Percentiles rank a stretch among this genome's conserved stretches.
These are phyloP conservation scores for Pantala flavescens DNA, from an alignment of 1,140 invertebrate species.

Conservation along the genomic window DNA sequence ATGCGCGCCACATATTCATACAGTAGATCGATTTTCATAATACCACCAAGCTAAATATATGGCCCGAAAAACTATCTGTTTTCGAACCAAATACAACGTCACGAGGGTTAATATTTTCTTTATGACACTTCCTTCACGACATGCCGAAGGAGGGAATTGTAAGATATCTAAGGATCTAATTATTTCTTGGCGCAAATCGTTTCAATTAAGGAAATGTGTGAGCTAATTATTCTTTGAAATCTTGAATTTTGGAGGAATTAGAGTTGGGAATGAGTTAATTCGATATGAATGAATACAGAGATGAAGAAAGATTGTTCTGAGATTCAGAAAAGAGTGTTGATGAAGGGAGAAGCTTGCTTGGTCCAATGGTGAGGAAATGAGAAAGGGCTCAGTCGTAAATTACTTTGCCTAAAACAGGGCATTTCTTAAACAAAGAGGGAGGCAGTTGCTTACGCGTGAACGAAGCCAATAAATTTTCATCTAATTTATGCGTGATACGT, in stretches of 20 bases:
- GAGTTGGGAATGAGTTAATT: background rate
- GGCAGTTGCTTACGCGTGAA: background rate
- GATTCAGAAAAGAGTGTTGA: background rate
- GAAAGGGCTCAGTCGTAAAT: background rate
- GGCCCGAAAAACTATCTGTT: too few relatives aligned
- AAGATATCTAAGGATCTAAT: too few relatives aligned
- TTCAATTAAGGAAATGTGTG: background rate
- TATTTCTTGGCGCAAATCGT: background rate
- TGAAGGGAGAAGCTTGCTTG: background rate
- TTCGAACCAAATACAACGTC: too few relatives aligned
- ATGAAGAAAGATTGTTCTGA: background rate
- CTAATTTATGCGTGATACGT: background rate
- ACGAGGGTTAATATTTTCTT: too few relatives aligned
- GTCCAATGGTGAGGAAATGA: background rate
- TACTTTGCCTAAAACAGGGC: background rate
- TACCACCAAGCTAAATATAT: too few relatives aligned
- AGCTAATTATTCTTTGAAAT: background rate
- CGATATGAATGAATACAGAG: background rate
- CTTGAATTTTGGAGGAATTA: background rate
- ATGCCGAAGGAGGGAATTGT: too few relatives aligned
- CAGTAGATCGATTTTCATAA: too few relatives aligned
- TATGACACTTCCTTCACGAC: too few relatives aligned
- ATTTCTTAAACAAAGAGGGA: constrained; percentile 7
- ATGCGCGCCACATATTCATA: too few relatives aligned
- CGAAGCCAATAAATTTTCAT: background rate